Conservation (phyloP, 2,888 invertebrate genomes). For the Slavum lentiscoides region DNA sequence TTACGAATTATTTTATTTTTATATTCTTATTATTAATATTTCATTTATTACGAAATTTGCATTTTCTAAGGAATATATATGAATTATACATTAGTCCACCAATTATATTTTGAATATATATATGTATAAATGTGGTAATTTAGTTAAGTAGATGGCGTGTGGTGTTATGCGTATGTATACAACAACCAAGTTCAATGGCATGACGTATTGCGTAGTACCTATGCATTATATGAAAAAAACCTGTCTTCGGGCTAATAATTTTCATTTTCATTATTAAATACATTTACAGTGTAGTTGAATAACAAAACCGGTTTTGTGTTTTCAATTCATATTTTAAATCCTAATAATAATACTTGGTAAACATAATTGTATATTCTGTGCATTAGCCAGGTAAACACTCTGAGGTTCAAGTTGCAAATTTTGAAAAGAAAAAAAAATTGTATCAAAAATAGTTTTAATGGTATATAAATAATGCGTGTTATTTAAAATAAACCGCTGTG, state of each 20-base stretch:
- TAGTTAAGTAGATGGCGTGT: neutral
- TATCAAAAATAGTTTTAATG: too few relatives aligned
- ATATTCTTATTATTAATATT: too few relatives aligned
- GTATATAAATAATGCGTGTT: too few relatives aligned
- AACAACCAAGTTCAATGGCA: conserved; percentile 21
- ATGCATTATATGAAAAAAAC: neutral
- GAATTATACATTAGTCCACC: too few relatives aligned
- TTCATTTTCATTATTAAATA: conserved; percentile 33
- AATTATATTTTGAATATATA: too few relatives aligned
- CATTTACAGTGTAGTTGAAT: neutral
- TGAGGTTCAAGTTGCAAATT: neutral
- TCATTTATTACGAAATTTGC: too few relatives aligned
- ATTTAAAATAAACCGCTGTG: too few relatives aligned
- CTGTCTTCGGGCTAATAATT: neutral
- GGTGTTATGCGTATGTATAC: too few relatives aligned
- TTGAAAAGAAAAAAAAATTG: too few relatives aligned
- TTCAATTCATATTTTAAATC: conserved; percentile 12
- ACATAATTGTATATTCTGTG: neutral
- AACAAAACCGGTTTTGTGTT: conserved; percentile 13
- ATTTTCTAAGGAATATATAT: too few relatives aligned
- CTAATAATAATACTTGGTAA: neutral
- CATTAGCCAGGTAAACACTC: neutral
- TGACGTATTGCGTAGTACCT: neutral
- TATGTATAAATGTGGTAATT: neutral
- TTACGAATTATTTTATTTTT: too few relatives aligned